Conservation (phyloP, 2,797 vertebrate species). For the Myripristis jacobus region DNA sequence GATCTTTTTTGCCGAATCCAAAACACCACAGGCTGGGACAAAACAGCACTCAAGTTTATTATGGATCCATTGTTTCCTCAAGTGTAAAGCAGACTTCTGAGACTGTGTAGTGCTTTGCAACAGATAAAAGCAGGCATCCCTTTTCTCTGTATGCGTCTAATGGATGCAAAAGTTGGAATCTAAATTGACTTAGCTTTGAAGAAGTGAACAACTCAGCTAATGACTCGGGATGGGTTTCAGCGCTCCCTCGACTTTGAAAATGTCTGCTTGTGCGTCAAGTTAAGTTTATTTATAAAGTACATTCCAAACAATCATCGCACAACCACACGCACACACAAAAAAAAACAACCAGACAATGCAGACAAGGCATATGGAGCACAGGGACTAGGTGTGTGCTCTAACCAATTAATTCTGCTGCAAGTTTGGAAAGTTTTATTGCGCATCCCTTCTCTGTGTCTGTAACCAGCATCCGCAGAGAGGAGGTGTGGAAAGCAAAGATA, state of each 20-base stretch:
- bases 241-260: constrained; percentile 8
- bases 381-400: neutral
- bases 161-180: constrained; percentile 33
- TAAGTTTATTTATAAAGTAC: constrained; percentile 7
- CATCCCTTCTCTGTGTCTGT: neutral
- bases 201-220: constrained; percentile 10
- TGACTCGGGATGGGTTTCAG: constrained; percentile 2
- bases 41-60: constrained; percentile 38
- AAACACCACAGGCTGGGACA: neutral
- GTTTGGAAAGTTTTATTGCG: constrained; percentile 26
- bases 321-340: constrained; percentile 16
- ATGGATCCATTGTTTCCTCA: constrained; percentile 41
- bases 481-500: constrained; percentile 41
- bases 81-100: constrained; percentile 46
- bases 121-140: constrained; percentile 50
- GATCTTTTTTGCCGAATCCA: neutral
- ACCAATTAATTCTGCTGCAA: constrained; percentile 45
- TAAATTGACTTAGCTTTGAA: constrained; percentile 27
- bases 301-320: constrained; percentile 18
- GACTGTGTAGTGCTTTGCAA: constrained; percentile 49
- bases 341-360: constrained; percentile 3
- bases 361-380: neutral
- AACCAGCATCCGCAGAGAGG: constrained; percentile 16
- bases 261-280: constrained; percentile 12
- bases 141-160: constrained; percentile 11